These are phyloP conservation scores for Xenentodon cancila DNA, from an alignment of 2,797 vertebrate species.

Conservation along the genomic window DNA sequence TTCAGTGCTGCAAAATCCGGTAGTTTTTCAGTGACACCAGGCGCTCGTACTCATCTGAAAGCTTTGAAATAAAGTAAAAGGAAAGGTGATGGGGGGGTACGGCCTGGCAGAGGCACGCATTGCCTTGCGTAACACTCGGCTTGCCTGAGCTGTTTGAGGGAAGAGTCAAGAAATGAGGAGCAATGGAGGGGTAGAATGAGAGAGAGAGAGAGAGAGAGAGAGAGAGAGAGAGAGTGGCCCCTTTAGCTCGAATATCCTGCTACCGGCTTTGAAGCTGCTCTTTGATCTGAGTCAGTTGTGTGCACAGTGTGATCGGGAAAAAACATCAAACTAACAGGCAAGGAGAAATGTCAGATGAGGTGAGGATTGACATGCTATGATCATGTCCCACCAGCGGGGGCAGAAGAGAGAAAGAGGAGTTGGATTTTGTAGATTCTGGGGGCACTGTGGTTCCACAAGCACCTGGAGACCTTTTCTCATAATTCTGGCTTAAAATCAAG, in stretches of 20 bases:
- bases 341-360: constrained; percentile 57
- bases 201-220: constrained; percentile 25
- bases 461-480: constrained; percentile 4
- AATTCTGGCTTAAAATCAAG: constrained; percentile 1
- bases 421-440: constrained; percentile 15
- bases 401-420: constrained; percentile 14
- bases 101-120: constrained; percentile 51
- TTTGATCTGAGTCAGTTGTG: constrained; percentile 82
- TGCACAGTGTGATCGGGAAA: constrained; percentile 79
- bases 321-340: constrained; percentile 67
- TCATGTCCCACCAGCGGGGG: constrained; percentile 54
- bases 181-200: constrained; percentile 32
- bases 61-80: constrained; percentile 52
- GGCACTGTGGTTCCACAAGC: constrained; percentile 24
- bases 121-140: constrained; percentile 40
- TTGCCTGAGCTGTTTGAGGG: constrained; percentile 64
- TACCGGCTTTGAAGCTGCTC: constrained; percentile 80
- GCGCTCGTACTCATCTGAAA: constrained; percentile 39
- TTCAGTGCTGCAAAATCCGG: too few species aligned
- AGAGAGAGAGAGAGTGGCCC: constrained; percentile 47
- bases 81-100: constrained; percentile 63
- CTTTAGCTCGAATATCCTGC: constrained; percentile 78
- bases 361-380: constrained; percentile 62
- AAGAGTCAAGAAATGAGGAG: constrained; percentile 58
- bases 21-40: constrained; percentile 23